These are phyloP conservation scores for Ariopsis seemanni DNA, from an alignment of 2,113 vertebrate species.

Conservation along the genomic window DNA sequence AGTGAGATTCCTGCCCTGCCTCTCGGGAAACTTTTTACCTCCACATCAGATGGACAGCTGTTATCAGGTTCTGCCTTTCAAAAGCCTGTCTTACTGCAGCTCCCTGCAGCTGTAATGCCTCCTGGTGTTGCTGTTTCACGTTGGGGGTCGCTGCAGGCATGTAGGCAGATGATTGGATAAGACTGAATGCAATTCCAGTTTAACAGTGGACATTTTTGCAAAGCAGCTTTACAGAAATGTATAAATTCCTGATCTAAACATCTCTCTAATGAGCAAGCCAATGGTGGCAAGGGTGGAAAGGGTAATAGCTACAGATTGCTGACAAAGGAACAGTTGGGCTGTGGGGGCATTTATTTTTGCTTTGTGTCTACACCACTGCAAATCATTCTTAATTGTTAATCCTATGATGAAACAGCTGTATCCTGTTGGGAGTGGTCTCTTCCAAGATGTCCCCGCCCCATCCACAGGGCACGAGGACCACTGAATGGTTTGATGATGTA, in stretches of 20 bases:
- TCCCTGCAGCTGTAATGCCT: conserved; percentile 21
- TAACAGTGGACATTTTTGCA: too few species aligned
- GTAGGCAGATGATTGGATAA: background rate
- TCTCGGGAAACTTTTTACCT: background rate
- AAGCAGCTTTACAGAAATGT: too few species aligned
- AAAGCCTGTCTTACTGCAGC: background rate
- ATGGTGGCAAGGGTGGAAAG: too few species aligned
- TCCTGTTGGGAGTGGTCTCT: background rate
- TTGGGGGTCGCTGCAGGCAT: background rate
- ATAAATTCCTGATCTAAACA: too few species aligned
- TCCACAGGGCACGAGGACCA: background rate
- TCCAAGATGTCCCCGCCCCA: background rate
- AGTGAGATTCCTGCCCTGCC: conserved; percentile 2
- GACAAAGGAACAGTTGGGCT: background rate
- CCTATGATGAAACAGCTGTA: background rate
- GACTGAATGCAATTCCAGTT: background rate
- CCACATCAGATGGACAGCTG: conserved; percentile 11
- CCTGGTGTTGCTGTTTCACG: background rate
- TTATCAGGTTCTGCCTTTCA: conserved; percentile 28
- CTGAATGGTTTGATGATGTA: background rate
- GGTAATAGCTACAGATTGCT: background rate
- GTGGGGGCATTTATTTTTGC: background rate
- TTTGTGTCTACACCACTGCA: background rate
- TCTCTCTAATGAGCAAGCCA: too few species aligned
- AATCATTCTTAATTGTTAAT: background rate